phyloP scores from a whole-genome alignment of 1,140 invertebrate species.

The Penaeus vannamei region DNA sequence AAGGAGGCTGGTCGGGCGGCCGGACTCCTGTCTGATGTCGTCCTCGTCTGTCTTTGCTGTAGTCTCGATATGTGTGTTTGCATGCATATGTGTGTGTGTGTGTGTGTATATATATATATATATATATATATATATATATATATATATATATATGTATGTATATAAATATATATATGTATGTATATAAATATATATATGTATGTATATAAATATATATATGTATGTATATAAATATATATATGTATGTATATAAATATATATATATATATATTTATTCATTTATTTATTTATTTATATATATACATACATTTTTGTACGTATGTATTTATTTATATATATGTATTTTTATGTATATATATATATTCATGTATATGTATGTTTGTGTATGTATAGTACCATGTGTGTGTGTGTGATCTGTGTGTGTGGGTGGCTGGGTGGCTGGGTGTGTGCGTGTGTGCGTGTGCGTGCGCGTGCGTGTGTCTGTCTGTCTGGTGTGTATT shows the following conservation, averaged over 20 bases:
- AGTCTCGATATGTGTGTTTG: neutral
- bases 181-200: neutral
- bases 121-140: neutral
- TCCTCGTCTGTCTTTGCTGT: neutral
- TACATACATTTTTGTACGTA: neutral
- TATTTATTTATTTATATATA: neutral
- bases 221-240: slow-evolving; percentile 35
- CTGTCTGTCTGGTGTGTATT: neutral
- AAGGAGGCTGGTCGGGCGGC: too few species aligned
- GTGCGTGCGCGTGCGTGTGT: neutral
- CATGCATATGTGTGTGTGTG: neutral
- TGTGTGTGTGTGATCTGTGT: neutral
- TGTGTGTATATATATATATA: neutral
- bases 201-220: slow-evolving; percentile 1
- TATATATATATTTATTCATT: neutral
- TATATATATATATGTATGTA: neutral
- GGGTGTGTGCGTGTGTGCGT: neutral
- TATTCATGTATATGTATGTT: neutral
- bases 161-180: neutral
- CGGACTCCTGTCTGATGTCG: too few species aligned
- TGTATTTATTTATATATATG: slow-evolving; percentile 17
- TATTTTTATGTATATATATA: slow-evolving; percentile 6
- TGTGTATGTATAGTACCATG: neutral
- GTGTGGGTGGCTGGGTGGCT: neutral
- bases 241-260: slow-evolving; percentile 26